Conservation (phyloP, 2,113 vertebrate genomes). For the Caretta caretta region DNA sequence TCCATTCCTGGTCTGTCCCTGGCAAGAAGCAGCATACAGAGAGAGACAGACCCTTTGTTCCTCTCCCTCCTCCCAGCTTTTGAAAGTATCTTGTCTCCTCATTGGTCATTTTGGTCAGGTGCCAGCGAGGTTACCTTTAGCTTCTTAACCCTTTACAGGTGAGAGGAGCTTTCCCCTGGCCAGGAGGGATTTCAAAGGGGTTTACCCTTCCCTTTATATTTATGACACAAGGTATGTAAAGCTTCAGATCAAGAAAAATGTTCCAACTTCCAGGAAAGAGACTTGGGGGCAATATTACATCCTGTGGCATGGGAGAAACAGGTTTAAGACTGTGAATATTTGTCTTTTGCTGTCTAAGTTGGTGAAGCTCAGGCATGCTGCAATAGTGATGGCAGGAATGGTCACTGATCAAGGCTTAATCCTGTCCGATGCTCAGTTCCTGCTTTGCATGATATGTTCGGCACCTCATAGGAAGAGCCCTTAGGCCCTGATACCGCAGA, state of each 20-base stretch:
- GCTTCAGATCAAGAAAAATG: slow-evolving; percentile 1
- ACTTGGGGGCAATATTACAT: neutral
- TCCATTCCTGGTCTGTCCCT: no score
- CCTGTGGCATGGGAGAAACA: neutral
- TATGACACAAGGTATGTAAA: neutral
- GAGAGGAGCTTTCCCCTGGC: no score
- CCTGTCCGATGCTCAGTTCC: neutral
- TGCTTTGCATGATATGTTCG: neutral
- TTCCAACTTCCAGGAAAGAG: neutral
- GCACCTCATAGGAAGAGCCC: neutral
- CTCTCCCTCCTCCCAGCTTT: no score
- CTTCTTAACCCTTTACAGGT: no score
- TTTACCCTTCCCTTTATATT: no score
- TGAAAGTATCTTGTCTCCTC: no score
- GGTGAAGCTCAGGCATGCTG: neutral
- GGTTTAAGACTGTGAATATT: neutral
- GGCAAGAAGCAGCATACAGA: no score
- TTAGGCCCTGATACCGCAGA: neutral
- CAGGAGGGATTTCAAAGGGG: no score
- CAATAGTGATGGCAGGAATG: neutral
- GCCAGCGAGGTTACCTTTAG: no score
- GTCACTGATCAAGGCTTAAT: neutral
- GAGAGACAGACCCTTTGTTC: no score
- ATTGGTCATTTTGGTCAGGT: no score
- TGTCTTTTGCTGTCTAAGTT: slow-evolving; percentile 11